Evolutionary conservation across 2,113 vertebrate species (phyloP), one percentile per base, ranked within the genome.

Genomic region (Rhizomys pruinosus): DNA sequence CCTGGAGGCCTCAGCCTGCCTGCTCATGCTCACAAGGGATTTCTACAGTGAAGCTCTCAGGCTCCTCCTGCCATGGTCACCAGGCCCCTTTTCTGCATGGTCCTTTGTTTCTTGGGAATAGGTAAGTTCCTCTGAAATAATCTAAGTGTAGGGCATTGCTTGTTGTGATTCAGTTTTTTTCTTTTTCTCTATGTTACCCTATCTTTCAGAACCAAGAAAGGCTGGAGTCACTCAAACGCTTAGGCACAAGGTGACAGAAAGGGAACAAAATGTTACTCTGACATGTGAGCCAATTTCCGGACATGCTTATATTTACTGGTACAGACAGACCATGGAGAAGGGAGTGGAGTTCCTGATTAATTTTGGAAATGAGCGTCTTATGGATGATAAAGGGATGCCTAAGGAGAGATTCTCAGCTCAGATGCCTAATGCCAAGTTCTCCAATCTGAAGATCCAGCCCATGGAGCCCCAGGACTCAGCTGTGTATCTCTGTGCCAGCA

Each of bases 291-390:
- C 89, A 6, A 66, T 88, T 23, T 9, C 42, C 7, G 15, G 37
- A 8, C 92, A 96, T 1, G 0, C 0, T 0, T 0, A 0, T 7
- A 59, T 97, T 72, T 95, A 2, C 69, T 96, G 96, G 96, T 96
- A 97, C 29, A 87, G 89, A 57, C 88, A 96, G 90, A 76, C 19
- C 0, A 10, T 7, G 0, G 27, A 0, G 0, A 16, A 4, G 32
- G 90, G 64, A 4, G 32, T 39, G 13, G 23, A 96, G 52, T 9
- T 86, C 0, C 42, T 97, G 16, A 64, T 29, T 86, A 94, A 71
- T n/a, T 96, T 97, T n/a, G 0, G 0, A 0, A 63, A 13, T 29
- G 0, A 10, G 19, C 0, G 0, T 15, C 0, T 3, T 12, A 0
- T 68, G 0, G 88, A 95, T 0, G 0, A 95, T 0, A 9, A 47